Evolutionary conservation across 2,113 vertebrate genomes (phyloP).

Genomic region (Edolisoma coerulescens): DNA sequence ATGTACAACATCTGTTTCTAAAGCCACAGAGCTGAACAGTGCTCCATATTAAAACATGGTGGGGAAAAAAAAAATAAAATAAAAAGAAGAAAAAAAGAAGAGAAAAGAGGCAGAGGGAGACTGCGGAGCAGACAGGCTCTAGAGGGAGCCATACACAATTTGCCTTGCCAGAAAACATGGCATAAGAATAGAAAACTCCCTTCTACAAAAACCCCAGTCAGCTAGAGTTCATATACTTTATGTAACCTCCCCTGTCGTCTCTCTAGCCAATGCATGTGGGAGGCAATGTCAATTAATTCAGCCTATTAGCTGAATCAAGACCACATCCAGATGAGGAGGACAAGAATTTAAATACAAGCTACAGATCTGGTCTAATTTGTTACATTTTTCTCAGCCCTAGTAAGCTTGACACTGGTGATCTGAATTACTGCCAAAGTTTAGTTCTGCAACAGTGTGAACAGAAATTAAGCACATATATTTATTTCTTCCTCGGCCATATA

Average conservation of each 20-base stretch:
- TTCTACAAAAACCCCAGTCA: background rate
- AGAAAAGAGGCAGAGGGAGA: background rate
- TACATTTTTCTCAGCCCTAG: background rate
- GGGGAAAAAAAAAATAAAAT: background rate
- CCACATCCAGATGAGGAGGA: background rate
- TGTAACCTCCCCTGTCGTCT: background rate
- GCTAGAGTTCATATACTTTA: background rate
- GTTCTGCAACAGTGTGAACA: background rate
- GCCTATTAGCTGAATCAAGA: background rate
- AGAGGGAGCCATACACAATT: constrained; percentile 2
- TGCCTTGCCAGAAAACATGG: background rate
- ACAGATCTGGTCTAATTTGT: background rate
- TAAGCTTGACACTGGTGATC: background rate
- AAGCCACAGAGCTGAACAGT: background rate
- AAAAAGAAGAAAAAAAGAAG: background rate
- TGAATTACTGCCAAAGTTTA: background rate
- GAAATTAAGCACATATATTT: background rate
- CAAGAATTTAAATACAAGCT: background rate
- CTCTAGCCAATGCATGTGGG: background rate
- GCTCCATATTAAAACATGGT: background rate
- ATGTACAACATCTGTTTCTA: background rate
- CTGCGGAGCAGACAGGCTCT: background rate
- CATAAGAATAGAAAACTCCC: background rate
- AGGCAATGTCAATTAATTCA: background rate
- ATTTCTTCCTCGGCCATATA: background rate